Evolutionary conservation across 2,888 invertebrate genomes (phyloP), one percentile per base, ranked within the genome.

Genomic region (Drepanosiphum platanoidis): DNA sequence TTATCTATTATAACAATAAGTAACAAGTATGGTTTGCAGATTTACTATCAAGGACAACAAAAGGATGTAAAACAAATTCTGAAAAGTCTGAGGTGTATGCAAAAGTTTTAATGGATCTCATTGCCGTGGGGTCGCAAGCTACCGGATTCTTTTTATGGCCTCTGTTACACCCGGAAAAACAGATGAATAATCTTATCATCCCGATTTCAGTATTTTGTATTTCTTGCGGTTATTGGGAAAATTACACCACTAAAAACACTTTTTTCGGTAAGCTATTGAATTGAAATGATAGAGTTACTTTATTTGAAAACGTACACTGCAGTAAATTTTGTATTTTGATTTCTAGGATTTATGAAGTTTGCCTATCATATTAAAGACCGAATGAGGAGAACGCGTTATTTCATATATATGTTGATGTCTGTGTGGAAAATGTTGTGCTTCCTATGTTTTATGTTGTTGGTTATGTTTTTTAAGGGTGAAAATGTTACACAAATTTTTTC

Each of bases 211-310:
- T 97, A 61, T 90, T 97, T 83, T 92, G 97, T 88, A 94, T 97
- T 87, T 98, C 98, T 0, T 92, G 96, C 64, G 96, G 96, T 36
- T 98, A 98, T 97, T 99, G 99, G 99, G 98, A 99, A 90, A 99
- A 99, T 90, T 99, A 96, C 89, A 96, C 97, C 1, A 95, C 96
- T 86, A 92, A 93, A 86, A 93, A 95, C 88, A 97, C 97, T 86
- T 94, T 96, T 0, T 92, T 97, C 87, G 94, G 94, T 93, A 89
- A 90, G 90, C 5, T 22, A n/a, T 36, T 58, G 18, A 75, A n/a
- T 32, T 70, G 5, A 27, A 22, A 34, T 42, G 9, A 34, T 32
- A 30, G 79, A n/a, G n/a, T n/a, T 22, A 0, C 7, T 11, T 61
- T 68, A 8, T 66, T 66, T n/a, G 0, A 30, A 22, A 4, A 18